Conservation (phyloP, 2,797 vertebrate genomes). For the Menidia menidia region DNA sequence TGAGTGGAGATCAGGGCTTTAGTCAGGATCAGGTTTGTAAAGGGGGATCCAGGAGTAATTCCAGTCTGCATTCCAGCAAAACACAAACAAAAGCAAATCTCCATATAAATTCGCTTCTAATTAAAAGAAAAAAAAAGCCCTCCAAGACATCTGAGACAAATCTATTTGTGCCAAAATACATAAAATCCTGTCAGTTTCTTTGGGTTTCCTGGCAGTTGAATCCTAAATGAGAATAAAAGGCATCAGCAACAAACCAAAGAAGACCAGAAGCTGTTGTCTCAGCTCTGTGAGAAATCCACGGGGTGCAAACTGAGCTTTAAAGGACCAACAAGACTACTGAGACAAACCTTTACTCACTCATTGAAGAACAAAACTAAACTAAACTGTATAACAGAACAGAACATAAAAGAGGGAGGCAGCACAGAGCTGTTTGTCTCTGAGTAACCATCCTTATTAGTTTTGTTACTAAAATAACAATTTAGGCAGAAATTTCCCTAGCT, state of each 20-base stretch:
- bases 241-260: background rate
- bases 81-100: conserved; percentile 34
- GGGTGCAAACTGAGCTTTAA: background rate
- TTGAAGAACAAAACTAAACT: background rate
- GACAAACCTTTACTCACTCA: background rate
- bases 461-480: too few species aligned
- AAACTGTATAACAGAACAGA: background rate
- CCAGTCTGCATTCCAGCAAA: conserved; percentile 47
- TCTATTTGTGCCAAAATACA: conserved; percentile 1
- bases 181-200: background rate
- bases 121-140: conserved; percentile 11
- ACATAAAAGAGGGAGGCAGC: background rate
- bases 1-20: conserved; percentile 52
- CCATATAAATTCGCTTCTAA: conserved; percentile 55
- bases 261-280: background rate
- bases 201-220: background rate
- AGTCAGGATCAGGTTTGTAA: conserved; percentile 67
- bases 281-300: background rate
- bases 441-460: too few species aligned
- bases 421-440: background rate
- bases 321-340: background rate
- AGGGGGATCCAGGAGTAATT: conserved; percentile 60
- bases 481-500: too few species aligned
- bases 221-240: background rate
- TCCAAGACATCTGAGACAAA: background rate